Conservation (phyloP, 2,797 vertebrate genomes). For the Ctenochaetus hawaiiensis region DNA sequence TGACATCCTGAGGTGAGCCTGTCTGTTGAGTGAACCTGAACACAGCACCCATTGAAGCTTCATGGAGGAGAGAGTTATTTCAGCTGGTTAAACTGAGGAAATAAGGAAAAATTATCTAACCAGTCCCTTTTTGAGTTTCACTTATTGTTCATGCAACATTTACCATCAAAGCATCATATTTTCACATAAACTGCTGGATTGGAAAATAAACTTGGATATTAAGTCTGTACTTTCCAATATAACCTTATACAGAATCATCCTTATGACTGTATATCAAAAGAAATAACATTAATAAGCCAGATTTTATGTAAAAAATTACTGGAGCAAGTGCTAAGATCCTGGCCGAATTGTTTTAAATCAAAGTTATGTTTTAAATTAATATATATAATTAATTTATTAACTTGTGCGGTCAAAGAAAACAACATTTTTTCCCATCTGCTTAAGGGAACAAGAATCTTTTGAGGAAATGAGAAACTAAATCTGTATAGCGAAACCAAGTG, state of each 20-base stretch:
- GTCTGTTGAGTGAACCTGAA: slow-evolving; percentile 65
- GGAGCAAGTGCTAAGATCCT: background rate
- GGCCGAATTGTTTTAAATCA: background rate
- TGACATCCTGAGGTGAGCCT: slow-evolving; percentile 73
- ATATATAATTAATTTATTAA: background rate
- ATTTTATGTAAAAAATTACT: background rate
- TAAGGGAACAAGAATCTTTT: background rate
- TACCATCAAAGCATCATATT: background rate
- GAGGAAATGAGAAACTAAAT: background rate
- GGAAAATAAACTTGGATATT: too few species aligned
- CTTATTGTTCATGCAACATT: slow-evolving; percentile 19
- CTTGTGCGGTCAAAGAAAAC: too few species aligned
- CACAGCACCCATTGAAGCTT: slow-evolving; percentile 40
- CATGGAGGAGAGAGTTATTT: slow-evolving; percentile 15
- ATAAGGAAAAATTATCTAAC: background rate
- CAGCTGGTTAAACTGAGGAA: background rate
- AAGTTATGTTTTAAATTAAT: background rate
- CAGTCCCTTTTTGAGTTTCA: slow-evolving; percentile 10
- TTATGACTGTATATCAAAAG: background rate
- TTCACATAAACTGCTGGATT: background rate
- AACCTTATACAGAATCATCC: background rate
- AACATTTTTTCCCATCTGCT: too few species aligned
- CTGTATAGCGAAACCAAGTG: too few species aligned
- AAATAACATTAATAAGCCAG: background rate
- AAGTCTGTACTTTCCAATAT: background rate